A percentile compares a stretch with the other conserved stretches of the same genome.
Conservation (phyloP, 2,888 invertebrate species). For the Ametastegia equiseti region DNA sequence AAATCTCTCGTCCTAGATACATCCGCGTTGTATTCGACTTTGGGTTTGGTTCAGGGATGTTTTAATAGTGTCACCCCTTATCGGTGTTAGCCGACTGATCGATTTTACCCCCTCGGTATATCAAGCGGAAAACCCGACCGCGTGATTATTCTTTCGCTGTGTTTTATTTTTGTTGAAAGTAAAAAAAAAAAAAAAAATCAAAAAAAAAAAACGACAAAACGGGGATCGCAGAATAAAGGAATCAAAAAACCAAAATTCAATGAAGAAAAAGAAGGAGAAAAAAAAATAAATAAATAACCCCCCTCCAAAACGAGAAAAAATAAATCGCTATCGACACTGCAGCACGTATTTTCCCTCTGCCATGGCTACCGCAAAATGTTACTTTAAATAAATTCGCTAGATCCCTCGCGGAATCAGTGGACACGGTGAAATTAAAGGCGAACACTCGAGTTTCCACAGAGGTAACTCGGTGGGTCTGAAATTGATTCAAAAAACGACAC, state of each 20-base stretch:
- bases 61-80: conserved; percentile 37
- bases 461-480: background rate
- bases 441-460: conserved; percentile 26
- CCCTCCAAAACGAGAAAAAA: background rate
- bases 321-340: background rate
- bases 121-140: background rate
- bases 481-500: background rate
- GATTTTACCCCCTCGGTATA: conserved; percentile 29
- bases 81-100: conserved; percentile 15
- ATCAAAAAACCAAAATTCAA: background rate
- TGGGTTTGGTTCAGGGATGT: background rate
- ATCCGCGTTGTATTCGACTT: background rate
- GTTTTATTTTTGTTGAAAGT: conserved; percentile 8
- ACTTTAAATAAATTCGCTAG: conserved; percentile 3
- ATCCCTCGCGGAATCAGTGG: background rate
- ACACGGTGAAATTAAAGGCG: conserved; percentile 13
- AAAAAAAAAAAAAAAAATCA: background rate
- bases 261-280: background rate
- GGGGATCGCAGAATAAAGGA: too few relatives aligned
- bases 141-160: background rate
- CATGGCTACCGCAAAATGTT: conserved; percentile 11
- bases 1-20: conserved; percentile 4
- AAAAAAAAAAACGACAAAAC: background rate
- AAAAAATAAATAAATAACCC: background rate
- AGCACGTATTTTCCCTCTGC: background rate